These are phyloP conservation scores for Sebastes melanostomus DNA, from an alignment of 2,797 vertebrate species.

Conservation along the genomic window DNA sequence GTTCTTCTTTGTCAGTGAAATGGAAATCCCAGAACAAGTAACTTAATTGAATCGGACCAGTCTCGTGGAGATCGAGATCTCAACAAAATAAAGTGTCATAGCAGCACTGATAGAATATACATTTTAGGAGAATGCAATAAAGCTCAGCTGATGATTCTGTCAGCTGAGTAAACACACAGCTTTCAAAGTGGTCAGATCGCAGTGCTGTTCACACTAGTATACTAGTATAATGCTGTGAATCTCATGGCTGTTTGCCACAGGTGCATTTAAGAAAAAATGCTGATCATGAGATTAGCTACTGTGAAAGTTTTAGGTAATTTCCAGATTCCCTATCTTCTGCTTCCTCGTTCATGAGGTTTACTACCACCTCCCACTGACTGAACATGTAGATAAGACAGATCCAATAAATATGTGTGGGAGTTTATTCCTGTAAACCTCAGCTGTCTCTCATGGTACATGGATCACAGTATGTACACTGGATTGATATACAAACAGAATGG, in stretches of 20 bases:
- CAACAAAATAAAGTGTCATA: neutral
- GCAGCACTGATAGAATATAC: neutral
- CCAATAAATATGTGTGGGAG: neutral
- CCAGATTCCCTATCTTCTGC: neutral
- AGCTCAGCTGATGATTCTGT: neutral
- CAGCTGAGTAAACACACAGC: neutral
- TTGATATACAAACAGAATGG: neutral
- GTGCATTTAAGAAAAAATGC: neutral
- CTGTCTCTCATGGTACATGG: neutral
- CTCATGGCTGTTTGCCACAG: neutral
- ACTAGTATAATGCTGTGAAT: neutral
- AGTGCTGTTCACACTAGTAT: no score
- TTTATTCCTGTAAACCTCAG: neutral
- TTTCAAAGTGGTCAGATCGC: no score
- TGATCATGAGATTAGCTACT: neutral
- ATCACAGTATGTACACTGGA: neutral
- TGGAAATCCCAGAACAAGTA: conserved; percentile 7
- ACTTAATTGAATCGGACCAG: conserved; percentile 5
- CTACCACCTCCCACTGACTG: neutral
- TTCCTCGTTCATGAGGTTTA: neutral
- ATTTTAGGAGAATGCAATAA: neutral
- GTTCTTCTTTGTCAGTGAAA: conserved; percentile 40
- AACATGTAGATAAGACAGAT: neutral
- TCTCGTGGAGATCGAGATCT: neutral
- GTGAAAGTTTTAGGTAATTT: neutral